Percentiles rank a stretch among this genome's conserved stretches.
phyloP scores from a whole-genome alignment of 2,797 vertebrate genomes.

The Halcyon smyrnensis region DNA sequence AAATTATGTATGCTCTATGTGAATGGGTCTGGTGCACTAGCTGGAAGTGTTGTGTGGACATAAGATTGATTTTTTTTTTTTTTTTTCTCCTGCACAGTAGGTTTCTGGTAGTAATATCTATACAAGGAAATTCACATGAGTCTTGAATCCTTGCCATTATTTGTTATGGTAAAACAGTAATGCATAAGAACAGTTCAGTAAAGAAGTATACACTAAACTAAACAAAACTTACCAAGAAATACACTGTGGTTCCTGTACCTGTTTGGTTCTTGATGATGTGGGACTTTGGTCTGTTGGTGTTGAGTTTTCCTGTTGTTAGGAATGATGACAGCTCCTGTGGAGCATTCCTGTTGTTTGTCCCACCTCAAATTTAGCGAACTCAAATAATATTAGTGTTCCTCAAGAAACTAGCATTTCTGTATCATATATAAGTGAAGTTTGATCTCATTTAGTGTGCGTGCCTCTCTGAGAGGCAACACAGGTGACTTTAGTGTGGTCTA shows the following conservation, averaged over 20 bases:
- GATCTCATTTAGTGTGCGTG: background rate
- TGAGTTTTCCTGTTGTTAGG: background rate
- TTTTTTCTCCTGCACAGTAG: background rate
- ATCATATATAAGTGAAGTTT: background rate
- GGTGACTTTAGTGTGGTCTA: background rate
- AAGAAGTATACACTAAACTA: background rate
- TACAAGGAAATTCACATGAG: background rate
- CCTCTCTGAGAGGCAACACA: background rate
- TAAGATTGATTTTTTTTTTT: background rate
- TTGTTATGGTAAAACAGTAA: background rate
- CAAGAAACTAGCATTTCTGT: background rate
- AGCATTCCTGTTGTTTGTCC: background rate
- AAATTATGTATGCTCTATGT: background rate
- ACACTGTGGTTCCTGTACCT: background rate
- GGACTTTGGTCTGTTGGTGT: background rate
- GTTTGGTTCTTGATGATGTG: background rate
- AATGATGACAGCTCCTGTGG: background rate
- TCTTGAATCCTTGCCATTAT: background rate
- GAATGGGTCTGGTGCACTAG: background rate
- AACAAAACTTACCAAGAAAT: background rate
- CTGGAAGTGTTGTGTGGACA: background rate
- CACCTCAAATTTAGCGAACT: background rate
- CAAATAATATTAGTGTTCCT: accelerated
- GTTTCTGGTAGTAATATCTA: background rate
- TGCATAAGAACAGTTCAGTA: background rate